Conservation (phyloP, 2,888 invertebrate species). For the Cyclophora albipunctata region DNA sequence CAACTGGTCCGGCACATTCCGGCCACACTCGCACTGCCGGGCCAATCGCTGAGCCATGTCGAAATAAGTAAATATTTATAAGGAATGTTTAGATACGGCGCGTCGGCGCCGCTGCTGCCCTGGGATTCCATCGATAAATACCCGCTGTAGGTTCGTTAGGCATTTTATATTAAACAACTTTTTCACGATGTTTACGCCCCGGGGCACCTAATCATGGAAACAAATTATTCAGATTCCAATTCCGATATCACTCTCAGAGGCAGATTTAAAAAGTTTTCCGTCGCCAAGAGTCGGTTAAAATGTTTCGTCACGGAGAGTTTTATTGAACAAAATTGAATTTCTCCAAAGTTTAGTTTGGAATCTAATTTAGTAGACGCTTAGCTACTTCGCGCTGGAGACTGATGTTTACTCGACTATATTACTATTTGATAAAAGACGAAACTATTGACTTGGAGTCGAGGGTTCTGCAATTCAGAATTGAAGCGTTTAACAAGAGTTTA, state of each 20-base stretch:
- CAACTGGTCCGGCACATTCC: no score
- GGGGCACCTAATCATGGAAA: slow-evolving; percentile 2
- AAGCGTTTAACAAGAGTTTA: no score
- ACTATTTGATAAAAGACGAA: no score
- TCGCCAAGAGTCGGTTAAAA: neutral
- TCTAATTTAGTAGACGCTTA: slow-evolving; percentile 1
- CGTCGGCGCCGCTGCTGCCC: neutral
- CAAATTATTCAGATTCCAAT: slow-evolving; percentile 3
- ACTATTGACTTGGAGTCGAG: no score
- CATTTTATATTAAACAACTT: slow-evolving; percentile 20
- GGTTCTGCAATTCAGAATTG: no score
- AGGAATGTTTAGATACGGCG: no score
- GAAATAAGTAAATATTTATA: no score
- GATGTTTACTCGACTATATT: no score
- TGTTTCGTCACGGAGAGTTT: neutral
- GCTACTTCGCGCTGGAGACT: neutral
- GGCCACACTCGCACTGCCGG: no score
- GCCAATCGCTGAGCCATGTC: no score
- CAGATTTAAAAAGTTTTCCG: slow-evolving; percentile 1
- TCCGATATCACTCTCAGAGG: neutral
- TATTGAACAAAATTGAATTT: slow-evolving; percentile 4
- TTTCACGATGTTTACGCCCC: slow-evolving; percentile 14
- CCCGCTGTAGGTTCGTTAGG: slow-evolving; percentile 16
- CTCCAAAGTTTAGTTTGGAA: slow-evolving; percentile 1
- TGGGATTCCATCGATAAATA: slow-evolving; percentile 29